Base-by-base conservation (phyloP, 2,797 vertebrate species). In the Remorina albescens region DNA sequence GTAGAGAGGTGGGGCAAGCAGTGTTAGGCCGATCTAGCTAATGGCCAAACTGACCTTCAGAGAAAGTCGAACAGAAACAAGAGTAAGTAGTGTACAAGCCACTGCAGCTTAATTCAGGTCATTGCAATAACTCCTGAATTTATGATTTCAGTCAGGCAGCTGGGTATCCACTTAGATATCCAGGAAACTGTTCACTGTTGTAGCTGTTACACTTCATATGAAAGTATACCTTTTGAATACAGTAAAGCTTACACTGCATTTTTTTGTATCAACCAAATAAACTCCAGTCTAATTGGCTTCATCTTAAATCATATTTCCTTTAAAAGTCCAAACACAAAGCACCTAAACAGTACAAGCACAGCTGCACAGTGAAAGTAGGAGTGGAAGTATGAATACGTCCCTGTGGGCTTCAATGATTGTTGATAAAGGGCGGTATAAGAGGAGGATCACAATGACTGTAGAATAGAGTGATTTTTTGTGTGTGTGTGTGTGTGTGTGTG, bases 21-120 rank as follows among this genome's bases (percentile, higher is more conserved):
- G 85, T 70, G 84, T 81, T 84, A 77, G 84, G 88, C 86, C 88
- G 90, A 92, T 92, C 83, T 78, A 88, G 87, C 90, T 93, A 92
- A 93, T 93, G 87, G 91, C 85, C 86, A 88, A 71, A 89, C 71
- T 93, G 92, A 93, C 92, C 92, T 93, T 93, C 88, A 90, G 63
- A 72, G 83, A 91, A 92, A 91, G 91, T 92, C 86, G 70, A 89
- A 86, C 77, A 78, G 74, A 70, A 82, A 87, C 80, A 88, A 84
- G 74, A 91, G 85, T 86, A 89, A 89, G 83, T 89, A 83, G 71
- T 69, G 81, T 91, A 88, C 87, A 86, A 88, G 82, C 76, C 85
- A 83, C 69, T 81, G 80, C 80, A 60, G 83, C 81, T 85, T 86
- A 84, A 82, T 88, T 81, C 86, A 86, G 82, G 84, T 78, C 60